Percentiles rank a stretch among this genome's conserved stretches.
Evolutionary conservation across 2,797 vertebrate species (phyloP).

Genomic region (Corythornis leucogaster): DNA sequence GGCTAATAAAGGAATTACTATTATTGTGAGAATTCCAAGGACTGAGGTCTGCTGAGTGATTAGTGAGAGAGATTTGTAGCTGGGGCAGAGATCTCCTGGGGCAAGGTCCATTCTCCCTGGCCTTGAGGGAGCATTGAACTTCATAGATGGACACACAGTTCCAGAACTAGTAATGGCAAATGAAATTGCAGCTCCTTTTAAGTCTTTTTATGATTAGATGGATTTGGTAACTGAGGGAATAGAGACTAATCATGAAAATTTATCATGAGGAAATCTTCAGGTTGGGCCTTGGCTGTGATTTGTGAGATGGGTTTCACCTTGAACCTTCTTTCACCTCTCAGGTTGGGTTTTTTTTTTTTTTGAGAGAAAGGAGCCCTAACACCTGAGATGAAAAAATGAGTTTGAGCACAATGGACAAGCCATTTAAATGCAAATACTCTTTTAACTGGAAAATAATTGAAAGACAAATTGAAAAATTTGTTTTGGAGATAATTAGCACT

Average conservation of each 20-base stretch:
- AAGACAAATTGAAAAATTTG: constrained; percentile 10
- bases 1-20: background rate
- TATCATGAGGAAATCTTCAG: constrained; percentile 38
- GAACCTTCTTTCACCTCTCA: constrained; percentile 7
- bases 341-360: background rate
- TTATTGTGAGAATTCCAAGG: background rate
- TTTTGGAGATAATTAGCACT: constrained; percentile 31
- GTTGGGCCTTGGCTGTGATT: background rate
- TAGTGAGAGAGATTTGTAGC: background rate
- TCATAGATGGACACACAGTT: background rate
- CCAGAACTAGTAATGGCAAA: background rate
- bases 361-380: background rate
- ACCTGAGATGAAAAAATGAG: constrained; percentile 24
- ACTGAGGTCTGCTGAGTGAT: background rate
- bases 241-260: background rate
- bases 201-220: background rate
- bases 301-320: constrained; percentile 38
- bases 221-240: background rate
- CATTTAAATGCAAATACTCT: constrained; percentile 50
- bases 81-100: background rate
- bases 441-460: constrained; percentile 25
- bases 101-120: background rate
- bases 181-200: background rate
- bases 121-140: background rate
- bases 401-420: constrained; percentile 5